Base-by-base conservation (phyloP, 2,113 vertebrate species). In the Corynorhinus townsendii region DNA sequence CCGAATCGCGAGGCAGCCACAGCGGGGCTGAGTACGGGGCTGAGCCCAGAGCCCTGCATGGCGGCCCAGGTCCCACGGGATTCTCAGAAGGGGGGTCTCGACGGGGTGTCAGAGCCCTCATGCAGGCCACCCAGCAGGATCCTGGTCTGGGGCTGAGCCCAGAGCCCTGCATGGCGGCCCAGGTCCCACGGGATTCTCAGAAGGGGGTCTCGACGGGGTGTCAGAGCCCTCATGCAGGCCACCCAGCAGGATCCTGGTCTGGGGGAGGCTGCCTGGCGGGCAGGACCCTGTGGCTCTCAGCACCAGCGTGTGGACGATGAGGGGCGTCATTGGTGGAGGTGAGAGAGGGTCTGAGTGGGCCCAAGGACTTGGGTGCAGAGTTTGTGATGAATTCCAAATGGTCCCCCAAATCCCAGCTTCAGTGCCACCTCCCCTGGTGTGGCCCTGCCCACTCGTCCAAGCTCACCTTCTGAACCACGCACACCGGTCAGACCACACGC, bases 271-370 rank as follows among this genome's bases (percentile, higher is more conserved):
- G 68, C 59, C n/a, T 28, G 0, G n/a, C 40, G 33, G 71, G 47
- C 71, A 7, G 5, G 15, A 22, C 19, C 0, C 38, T 0, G 4
- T 0, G 2, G 17, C 56, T 75, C 56, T 62, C 9, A 1, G 35
- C 0, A 2, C 38, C 15, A 1, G 62, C 35, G 0, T 17, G 11
- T 35, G 17, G 33, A 35, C 22, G 47, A 35, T 28, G 47, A 11
- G 1, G 7, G 26, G 5, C 0, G 14, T 38, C 62, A 2, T 0
- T 1, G 19, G 69, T 38, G 0, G 64, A 89, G 66, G 8, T 5
- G 77, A 62, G 38, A 77, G 12, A 28, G 38, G 22, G n/a, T 33
- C 54, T 1, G 1, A 40, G 80, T 4, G 30, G 38, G 75, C 71
- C 26, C 24, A 1, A 68, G 28, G 1, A 1, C 49, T 45, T 35